Percentiles rank a stretch among this genome's conserved stretches.
phyloP scores from a whole-genome alignment of 2,797 vertebrate species.

The Limosa lapponica region DNA sequence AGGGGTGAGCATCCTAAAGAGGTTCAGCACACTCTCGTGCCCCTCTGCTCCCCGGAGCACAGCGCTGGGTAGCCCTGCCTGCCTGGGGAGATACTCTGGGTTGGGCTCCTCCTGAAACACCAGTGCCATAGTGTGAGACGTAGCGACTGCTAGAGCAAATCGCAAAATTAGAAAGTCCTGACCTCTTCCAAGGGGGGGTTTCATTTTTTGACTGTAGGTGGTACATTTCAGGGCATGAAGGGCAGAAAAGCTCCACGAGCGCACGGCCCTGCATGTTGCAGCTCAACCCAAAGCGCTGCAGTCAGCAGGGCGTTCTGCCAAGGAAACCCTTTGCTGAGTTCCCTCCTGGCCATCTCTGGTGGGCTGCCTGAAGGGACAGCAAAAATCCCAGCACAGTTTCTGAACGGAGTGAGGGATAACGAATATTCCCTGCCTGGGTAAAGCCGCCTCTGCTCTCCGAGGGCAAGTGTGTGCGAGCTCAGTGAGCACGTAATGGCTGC shows the following conservation, averaged over 20 bases:
- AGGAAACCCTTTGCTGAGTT: neutral
- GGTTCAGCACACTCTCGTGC: neutral
- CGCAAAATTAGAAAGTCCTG: neutral
- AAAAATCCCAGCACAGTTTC: neutral
- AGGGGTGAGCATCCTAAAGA: neutral
- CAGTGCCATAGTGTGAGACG: neutral
- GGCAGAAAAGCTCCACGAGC: neutral
- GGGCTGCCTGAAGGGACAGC: conserved; percentile 26
- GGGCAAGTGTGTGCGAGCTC: neutral
- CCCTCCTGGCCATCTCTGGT: conserved; percentile 16
- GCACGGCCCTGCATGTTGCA: neutral
- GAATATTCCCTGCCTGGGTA: neutral
- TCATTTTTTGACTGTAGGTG: neutral
- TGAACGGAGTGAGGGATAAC: neutral
- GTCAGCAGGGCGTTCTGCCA: conserved; percentile 39
- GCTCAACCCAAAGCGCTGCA: neutral
- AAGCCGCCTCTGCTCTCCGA: neutral
- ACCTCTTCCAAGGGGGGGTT: neutral
- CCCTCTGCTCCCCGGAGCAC: neutral
- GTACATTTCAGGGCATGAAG: neutral
- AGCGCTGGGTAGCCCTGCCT: neutral
- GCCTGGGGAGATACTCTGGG: neutral
- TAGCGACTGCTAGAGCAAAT: neutral
- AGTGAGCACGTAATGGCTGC: conserved; percentile 35
- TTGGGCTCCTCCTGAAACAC: neutral